Evolutionary conservation across 1,140 invertebrate genomes (phyloP).

Genomic region (Pemphigus obesinymphae): DNA sequence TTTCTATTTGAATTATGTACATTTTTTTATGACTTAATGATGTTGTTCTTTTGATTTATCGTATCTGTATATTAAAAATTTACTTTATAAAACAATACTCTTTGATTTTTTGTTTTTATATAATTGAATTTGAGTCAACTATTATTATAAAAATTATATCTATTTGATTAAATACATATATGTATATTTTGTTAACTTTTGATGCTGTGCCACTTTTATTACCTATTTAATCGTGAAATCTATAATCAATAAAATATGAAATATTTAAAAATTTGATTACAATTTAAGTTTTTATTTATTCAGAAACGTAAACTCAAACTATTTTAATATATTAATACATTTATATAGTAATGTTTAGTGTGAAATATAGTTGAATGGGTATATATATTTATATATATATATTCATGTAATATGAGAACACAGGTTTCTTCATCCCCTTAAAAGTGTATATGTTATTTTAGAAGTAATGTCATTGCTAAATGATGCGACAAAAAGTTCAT

Average conservation of each 20-base stretch:
- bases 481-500: slow-evolving; percentile 34
- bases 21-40: too few relatives aligned
- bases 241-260: too few relatives aligned
- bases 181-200: too few relatives aligned
- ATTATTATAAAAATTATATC: background rate
- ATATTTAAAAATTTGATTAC: background rate
- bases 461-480: slow-evolving; percentile 38
- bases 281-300: background rate
- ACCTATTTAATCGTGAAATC: too few relatives aligned
- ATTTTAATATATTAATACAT: background rate
- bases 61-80: too few relatives aligned
- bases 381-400: background rate
- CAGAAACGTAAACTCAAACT: background rate
- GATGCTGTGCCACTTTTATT: too few relatives aligned
- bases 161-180: too few relatives aligned
- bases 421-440: slow-evolving; percentile 1
- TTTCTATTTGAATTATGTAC: too few relatives aligned
- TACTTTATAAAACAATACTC: too few relatives aligned
- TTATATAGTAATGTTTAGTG: background rate
- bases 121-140: background rate
- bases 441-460: slow-evolving; percentile 38
- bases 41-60: too few relatives aligned
- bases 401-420: slow-evolving; percentile 26
- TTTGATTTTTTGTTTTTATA: too few relatives aligned
- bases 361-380: slow-evolving; percentile 24